A percentile compares a stretch with the other conserved stretches of the same genome.
These are phyloP conservation scores for Pegoplata infirma DNA, from an alignment of 2,888 invertebrate species.

Conservation along the genomic window DNA sequence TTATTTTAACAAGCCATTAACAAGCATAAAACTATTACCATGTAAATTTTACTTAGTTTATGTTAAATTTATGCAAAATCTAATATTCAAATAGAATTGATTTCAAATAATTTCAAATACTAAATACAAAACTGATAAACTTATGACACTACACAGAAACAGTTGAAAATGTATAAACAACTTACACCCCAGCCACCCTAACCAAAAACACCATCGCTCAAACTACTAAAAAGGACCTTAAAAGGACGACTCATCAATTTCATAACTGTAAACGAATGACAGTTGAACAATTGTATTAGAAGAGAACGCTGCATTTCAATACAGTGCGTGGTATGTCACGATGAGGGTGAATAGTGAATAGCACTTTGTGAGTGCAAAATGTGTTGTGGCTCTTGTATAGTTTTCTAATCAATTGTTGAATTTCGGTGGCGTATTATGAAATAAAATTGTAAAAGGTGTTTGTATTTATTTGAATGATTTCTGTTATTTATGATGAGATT, in stretches of 20 bases:
- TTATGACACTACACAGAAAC: not conserved
- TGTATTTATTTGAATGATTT: constrained; percentile 46
- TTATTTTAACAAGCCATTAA: constrained; percentile 17
- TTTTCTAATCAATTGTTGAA: constrained; percentile 10
- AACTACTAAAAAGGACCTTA: constrained; percentile 14
- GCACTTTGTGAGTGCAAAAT: not conserved
- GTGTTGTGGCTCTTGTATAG: constrained; percentile 3
- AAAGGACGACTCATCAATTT: constrained; percentile 42
- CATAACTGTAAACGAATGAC: constrained; percentile 34
- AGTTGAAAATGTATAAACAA: not conserved
- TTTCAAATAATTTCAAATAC: not conserved
- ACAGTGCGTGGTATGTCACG: not conserved
- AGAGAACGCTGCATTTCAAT: not conserved
- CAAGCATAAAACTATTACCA: constrained; percentile 33
- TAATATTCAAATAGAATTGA: not conserved
- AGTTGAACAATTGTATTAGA: constrained; percentile 5
- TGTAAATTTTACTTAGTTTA: constrained; percentile 17
- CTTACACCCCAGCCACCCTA: too few species aligned
- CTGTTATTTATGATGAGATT: constrained; percentile 45
- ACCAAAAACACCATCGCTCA: not conserved
- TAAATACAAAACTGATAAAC: constrained; percentile 4
- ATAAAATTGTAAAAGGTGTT: constrained; percentile 15
- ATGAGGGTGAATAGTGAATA: constrained; percentile 26
- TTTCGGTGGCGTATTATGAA: not conserved
- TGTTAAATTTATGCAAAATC: constrained; percentile 41